Evolutionary conservation across 2,113 vertebrate genomes (phyloP).

Genomic region (Eretmochelys imbricata): DNA sequence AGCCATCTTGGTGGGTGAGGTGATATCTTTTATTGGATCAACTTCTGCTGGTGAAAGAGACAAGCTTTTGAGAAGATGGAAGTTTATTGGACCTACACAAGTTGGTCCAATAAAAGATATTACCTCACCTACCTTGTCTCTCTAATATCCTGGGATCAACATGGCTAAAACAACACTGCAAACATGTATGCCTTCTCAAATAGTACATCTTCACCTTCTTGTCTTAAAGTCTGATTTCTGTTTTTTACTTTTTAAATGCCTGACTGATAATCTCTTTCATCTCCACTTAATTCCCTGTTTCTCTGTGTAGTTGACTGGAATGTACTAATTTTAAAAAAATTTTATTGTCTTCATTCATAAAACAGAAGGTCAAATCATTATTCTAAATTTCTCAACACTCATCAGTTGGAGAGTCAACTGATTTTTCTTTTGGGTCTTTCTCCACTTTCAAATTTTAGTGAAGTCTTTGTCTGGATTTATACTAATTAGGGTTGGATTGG

Average conservation of each 20-base stretch:
- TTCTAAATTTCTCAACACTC: constrained; percentile 29
- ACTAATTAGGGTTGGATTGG: not conserved
- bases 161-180: no score
- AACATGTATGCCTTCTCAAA: not conserved
- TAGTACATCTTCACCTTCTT: not conserved
- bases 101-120: not conserved
- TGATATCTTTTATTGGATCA: not conserved
- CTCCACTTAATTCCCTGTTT: not conserved
- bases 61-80: not conserved
- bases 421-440: constrained; percentile 3
- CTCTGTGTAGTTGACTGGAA: not conserved
- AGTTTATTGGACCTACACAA: not conserved
- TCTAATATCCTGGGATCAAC: no score
- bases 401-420: constrained; percentile 17
- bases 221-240: not conserved
- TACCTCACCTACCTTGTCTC: no score
- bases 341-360: constrained; percentile 20
- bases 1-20: not conserved
- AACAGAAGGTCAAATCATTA: constrained; percentile 39
- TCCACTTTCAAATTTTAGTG: constrained; percentile 17
- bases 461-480: not conserved
- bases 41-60: not conserved
- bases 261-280: not conserved
- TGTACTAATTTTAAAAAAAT: not conserved
- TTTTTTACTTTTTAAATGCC: not conserved